Percentiles rank a stretch among this genome's conserved stretches.
Conservation (phyloP, 1,140 invertebrate species). For the Conus betulinus region DNA sequence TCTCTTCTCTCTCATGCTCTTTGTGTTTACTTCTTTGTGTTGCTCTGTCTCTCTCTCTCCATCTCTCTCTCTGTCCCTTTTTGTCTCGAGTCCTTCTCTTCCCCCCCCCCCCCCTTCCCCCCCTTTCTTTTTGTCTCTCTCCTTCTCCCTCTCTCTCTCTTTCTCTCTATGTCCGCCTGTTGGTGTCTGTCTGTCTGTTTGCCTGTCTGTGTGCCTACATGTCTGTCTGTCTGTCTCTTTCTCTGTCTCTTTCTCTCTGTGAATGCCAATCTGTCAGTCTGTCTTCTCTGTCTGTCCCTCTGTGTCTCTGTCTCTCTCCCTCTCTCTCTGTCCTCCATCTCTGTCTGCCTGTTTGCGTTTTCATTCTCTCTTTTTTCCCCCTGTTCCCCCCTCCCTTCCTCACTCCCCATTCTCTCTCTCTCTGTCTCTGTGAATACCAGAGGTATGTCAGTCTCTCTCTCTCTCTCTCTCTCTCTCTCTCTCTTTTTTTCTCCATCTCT, state of each 20-base stretch:
- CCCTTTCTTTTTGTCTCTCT: neutral
- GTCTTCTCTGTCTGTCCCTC: neutral
- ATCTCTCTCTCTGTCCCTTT: neutral
- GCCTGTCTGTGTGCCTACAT: too few relatives aligned
- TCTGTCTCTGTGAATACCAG: too few relatives aligned
- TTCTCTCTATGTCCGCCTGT: too few relatives aligned
- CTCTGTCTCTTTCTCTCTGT: neutral
- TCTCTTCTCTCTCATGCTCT: too few relatives aligned
- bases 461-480: constrained; percentile 21
- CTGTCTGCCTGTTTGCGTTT: neutral
- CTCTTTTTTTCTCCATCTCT: neutral
- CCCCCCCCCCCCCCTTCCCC: neutral
- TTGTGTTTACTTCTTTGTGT: too few relatives aligned
- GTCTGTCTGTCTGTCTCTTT: too few relatives aligned
- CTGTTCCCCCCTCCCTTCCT: neutral
- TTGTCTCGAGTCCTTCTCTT: neutral
- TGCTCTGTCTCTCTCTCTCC: too few relatives aligned
- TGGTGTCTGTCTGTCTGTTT: too few relatives aligned
- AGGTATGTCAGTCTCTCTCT: neutral
- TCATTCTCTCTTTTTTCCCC: neutral
- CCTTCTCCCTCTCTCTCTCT: neutral
- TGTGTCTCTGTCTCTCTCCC: too few relatives aligned
- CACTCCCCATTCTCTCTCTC: too few relatives aligned
- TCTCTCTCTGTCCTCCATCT: neutral
- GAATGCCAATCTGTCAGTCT: neutral